Conservation (phyloP, 2,888 invertebrate species). For the Steinernema scapterisci region DNA sequence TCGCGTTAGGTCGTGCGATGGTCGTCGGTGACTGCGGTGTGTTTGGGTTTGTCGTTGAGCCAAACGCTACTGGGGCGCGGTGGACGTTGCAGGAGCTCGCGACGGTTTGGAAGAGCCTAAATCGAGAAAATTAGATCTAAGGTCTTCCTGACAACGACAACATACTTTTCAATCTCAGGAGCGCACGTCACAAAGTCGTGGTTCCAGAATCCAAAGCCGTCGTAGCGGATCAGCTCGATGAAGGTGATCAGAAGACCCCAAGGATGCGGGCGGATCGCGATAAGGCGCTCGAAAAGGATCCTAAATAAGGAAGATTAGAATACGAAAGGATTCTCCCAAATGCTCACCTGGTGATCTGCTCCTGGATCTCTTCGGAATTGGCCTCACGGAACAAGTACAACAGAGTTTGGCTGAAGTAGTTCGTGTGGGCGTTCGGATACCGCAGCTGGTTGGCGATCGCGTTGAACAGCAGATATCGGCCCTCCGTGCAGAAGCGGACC, state of each 20-base stretch:
- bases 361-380: constrained; percentile 94
- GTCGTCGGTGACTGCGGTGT: background rate
- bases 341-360: constrained; percentile 82
- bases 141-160: too few species aligned
- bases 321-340: background rate
- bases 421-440: constrained; percentile 99
- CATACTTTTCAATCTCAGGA: constrained; percentile 94
- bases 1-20: background rate
- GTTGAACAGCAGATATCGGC: constrained; percentile 91
- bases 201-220: constrained; percentile 96
- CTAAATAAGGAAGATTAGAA: constrained; percentile 40
- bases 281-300: constrained; percentile 90
- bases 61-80: background rate
- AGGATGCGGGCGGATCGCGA: constrained; percentile 97
- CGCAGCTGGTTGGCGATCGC: constrained; percentile 97
- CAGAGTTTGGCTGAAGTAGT: constrained; percentile 97
- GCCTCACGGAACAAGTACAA: constrained; percentile 91
- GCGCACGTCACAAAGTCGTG: constrained; percentile 99
- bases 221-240: constrained; percentile 98
- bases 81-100: constrained; percentile 85
- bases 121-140: constrained; percentile 37
- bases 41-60: background rate
- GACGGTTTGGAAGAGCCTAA: constrained; percentile 89
- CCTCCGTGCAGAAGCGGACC: constrained; percentile 95
- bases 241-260: constrained; percentile 99